phyloP scores from a whole-genome alignment of 2,888 invertebrate genomes.

The Rhyacophila evoluta region DNA sequence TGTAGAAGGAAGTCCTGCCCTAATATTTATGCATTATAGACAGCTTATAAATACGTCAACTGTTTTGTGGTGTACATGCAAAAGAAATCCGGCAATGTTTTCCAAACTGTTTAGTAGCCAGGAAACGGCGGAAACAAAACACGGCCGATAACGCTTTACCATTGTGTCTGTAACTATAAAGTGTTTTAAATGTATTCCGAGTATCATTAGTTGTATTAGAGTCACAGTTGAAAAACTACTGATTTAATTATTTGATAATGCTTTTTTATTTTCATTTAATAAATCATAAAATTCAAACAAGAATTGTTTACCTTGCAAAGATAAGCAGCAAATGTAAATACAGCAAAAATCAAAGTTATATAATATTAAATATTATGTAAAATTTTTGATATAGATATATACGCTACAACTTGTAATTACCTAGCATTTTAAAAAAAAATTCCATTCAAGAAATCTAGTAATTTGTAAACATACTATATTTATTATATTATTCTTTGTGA shows the following conservation, averaged over 20 bases:
- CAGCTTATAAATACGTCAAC: background rate
- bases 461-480: too few relatives aligned
- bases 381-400: too few relatives aligned
- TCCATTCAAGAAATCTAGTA: too few relatives aligned
- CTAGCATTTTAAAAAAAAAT: too few relatives aligned
- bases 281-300: too few relatives aligned
- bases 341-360: too few relatives aligned
- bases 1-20: conserved; percentile 3
- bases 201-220: background rate
- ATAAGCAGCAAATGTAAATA: too few relatives aligned
- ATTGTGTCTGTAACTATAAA: background rate
- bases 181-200: background rate
- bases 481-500: too few relatives aligned
- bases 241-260: too few relatives aligned
- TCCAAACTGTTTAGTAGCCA: background rate
- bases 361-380: too few relatives aligned
- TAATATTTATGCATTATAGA: conserved; percentile 9
- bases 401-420: too few relatives aligned
- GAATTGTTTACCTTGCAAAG: too few relatives aligned
- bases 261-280: background rate
- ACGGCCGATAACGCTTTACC: background rate
- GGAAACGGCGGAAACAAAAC: background rate
- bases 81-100: background rate
- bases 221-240: background rate
- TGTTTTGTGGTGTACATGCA: background rate